Evolutionary conservation across 2,113 vertebrate species (phyloP), one percentile per base, ranked within the genome.

Genomic region (Corvus cornix): DNA sequence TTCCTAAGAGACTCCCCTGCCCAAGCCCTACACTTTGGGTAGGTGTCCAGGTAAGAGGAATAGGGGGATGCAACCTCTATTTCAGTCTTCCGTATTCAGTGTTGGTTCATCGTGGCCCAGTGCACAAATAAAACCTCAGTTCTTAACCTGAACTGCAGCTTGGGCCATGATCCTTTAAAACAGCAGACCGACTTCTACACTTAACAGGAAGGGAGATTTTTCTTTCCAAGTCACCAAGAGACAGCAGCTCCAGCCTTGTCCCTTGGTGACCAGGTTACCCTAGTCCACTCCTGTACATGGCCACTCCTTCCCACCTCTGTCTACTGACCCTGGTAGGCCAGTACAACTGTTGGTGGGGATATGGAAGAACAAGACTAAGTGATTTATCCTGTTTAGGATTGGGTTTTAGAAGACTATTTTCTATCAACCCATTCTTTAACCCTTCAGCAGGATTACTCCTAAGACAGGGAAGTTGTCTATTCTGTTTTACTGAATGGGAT

Each of bases 21-120:
- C 30, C 21, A 2, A 84, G 43, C 22, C 15, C 53, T 13, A 6
- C 35, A 13, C 8, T 58, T 39, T 37, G 26, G 46, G 13, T 30
- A 1, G 7, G 10, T 35, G 24, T 43, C 68, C 95, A 95, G 97
- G 96, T 97, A 95, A 94, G 30, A 28, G 13, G 41, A 94, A 11
- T 0, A n/a, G 30, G 21, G 68, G 41, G 15, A 33, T 43, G 11
- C 3, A 55, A 39, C 10, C 21, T 44, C 58, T n/a, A 70, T 44
- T 70, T 41, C 49, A 53, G 18, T 31, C 52, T 72, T 60, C 21
- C 16, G 11, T 39, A 14, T 43, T 82, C 43, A 15, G 9, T 7
- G 43, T 37, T 67, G 35, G 43, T 52, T 59, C 23, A 21, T 31
- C 26, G 16, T 2, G 17, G 26, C 16, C 35, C 52, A 68, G 17